phyloP scores from a whole-genome alignment of 2,888 invertebrate genomes.

The Eilema depressum region DNA sequence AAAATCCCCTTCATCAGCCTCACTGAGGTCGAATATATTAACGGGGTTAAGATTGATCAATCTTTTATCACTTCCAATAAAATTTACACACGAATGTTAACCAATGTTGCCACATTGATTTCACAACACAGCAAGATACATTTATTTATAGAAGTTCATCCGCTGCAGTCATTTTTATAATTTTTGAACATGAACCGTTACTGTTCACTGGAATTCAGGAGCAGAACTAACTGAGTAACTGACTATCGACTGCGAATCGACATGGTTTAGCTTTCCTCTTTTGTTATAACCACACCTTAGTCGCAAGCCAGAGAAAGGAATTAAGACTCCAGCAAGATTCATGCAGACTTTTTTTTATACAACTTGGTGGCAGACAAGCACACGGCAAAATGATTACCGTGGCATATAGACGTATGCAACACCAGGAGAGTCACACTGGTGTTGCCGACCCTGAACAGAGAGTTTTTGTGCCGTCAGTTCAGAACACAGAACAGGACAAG shows the following conservation, averaged over 20 bases:
- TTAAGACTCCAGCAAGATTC: neutral
- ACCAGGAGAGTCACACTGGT: too few relatives aligned
- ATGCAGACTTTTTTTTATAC: too few relatives aligned
- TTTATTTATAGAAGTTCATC: conserved; percentile 2
- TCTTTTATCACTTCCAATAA: conserved; percentile 8
- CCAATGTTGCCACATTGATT: conserved; percentile 5
- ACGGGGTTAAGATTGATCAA: conserved; percentile 8
- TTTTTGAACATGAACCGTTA: neutral
- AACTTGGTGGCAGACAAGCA: too few relatives aligned
- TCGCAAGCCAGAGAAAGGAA: neutral
- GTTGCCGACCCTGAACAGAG: too few relatives aligned
- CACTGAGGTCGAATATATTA: conserved; percentile 13
- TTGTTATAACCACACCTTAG: neutral
- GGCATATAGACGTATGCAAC: too few relatives aligned
- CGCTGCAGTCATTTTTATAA: too few relatives aligned
- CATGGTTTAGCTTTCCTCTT: too few relatives aligned
- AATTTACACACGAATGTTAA: conserved; percentile 7
- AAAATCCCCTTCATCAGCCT: neutral
- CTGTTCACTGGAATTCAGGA: neutral
- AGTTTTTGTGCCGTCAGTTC: too few relatives aligned
- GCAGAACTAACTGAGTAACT: neutral
- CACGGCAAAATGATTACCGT: too few relatives aligned
- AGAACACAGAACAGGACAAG: too few relatives aligned
- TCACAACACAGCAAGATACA: neutral
- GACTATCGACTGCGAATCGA: too few relatives aligned